Percentiles rank a stretch among this genome's conserved stretches.
Evolutionary conservation across 2,888 invertebrate genomes (phyloP).

Genomic region (Meiosimyza platycephala): DNA sequence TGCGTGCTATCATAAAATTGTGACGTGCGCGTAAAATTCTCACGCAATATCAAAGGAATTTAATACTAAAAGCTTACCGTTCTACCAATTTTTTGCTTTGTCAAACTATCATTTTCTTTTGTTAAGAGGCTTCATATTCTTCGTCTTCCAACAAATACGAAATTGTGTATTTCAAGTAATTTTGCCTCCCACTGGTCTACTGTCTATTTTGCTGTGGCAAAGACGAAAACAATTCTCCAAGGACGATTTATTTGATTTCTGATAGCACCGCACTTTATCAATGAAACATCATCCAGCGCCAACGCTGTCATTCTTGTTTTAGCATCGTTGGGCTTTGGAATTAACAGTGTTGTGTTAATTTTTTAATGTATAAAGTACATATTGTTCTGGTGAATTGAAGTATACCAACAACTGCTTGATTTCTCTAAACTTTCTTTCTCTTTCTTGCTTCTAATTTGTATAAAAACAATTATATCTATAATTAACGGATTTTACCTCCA

Average conservation of each 20-base stretch:
- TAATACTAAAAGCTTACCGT: conserved; percentile 16
- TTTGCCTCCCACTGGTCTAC: background rate
- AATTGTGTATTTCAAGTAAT: no score
- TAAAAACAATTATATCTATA: no score
- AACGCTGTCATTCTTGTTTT: no score
- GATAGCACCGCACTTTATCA: conserved; percentile 47
- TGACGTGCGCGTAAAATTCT: conserved; percentile 10
- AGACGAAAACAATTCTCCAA: conserved; percentile 57
- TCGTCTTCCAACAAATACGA: background rate
- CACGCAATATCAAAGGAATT: conserved; percentile 24
- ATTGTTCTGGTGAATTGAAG: no score
- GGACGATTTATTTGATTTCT: conserved; percentile 60
- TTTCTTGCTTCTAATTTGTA: no score
- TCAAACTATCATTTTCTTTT: background rate
- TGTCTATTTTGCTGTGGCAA: background rate
- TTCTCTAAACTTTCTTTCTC: no score
- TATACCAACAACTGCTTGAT: no score
- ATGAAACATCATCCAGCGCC: no score
- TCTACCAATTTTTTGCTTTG: background rate
- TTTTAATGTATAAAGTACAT: no score
- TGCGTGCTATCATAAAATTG: background rate
- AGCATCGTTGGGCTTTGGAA: no score
- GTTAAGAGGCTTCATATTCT: background rate
- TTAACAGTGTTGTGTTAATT: no score
- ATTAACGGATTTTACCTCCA: no score